Base-by-base conservation (phyloP, 2,888 invertebrate genomes). In the Pollenia labialis region DNA sequence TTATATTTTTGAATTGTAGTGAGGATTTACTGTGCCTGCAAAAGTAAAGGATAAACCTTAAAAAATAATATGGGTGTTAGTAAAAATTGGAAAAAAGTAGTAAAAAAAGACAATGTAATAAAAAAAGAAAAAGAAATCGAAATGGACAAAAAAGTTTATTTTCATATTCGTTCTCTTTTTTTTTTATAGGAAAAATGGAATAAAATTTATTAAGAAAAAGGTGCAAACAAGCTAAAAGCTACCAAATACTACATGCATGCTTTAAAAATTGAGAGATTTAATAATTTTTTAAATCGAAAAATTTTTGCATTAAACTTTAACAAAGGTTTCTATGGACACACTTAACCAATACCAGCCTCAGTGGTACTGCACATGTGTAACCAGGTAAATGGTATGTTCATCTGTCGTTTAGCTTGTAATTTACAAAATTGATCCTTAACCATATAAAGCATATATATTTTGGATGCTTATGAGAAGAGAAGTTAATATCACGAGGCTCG, bases 31-130 rank as follows among this genome's bases (percentile, higher is more conserved):
- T 93, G 93, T 93, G 93, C 93, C 93, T 93, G 93, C 92, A 93
- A 93, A 91, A 93, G 93, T 93, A 93, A 92, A 93, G 93, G 93
- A 93, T 93, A 93, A 93, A 93, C 93, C 93, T 93, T 93, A 93
- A 93, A 93, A 93, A 93, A 93, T 93, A 93, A 93, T 93, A 92
- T 91, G 93, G 91, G 93, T 92, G 93, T 93, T 93, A 93, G 93
- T 93, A 93, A 92, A 90, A 93, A 93, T 92, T 91, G 91, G 92
- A 93, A 91, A 92, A 92, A 92, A 93, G 91, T 92, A 91, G 91
- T 90, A 92, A 91, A 91, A 90, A 92, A 92, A 91, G 87, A 88
- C 88, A 85, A 72, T 62, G 88, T 83, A 85, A 81, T 72, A 75
- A 87, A 85, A 87, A 85, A 75, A 87, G 85, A 87, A 85, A 71